phyloP scores from a whole-genome alignment of 2,888 invertebrate genomes.

The Meloe dianella region DNA sequence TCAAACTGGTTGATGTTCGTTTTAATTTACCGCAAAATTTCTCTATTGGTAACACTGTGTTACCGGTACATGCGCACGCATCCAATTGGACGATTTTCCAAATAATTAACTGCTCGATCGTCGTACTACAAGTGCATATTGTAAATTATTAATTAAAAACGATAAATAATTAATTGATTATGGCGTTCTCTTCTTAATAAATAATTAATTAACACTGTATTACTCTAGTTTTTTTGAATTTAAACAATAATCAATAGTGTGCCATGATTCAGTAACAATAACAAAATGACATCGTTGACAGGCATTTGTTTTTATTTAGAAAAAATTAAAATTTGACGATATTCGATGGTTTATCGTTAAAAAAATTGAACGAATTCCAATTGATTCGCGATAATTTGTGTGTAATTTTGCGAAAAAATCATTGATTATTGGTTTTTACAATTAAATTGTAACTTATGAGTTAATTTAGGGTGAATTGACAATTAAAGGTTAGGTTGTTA shows the following conservation, averaged over 20 bases:
- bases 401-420: too few species aligned
- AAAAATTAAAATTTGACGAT: not conserved
- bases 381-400: not conserved
- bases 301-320: not conserved
- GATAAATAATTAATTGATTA: not conserved
- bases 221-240: not conserved
- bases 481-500: constrained; percentile 24
- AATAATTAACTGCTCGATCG: not conserved
- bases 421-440: not conserved
- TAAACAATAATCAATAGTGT: constrained; percentile 2
- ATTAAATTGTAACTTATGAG: not conserved
- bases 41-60: not conserved
- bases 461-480: not conserved
- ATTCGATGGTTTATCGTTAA: not conserved
- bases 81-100: not conserved
- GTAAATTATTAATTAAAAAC: not conserved
- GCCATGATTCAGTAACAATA: not conserved
- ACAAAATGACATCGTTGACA: constrained; percentile 4
- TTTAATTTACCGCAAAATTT: not conserved
- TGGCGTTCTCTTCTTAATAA: not conserved
- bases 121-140: not conserved
- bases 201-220: not conserved
- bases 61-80: not conserved
- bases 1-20: not conserved
- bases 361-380: not conserved